Base-by-base conservation (phyloP, 2,888 invertebrate genomes). In the Euplexia lucipara region DNA sequence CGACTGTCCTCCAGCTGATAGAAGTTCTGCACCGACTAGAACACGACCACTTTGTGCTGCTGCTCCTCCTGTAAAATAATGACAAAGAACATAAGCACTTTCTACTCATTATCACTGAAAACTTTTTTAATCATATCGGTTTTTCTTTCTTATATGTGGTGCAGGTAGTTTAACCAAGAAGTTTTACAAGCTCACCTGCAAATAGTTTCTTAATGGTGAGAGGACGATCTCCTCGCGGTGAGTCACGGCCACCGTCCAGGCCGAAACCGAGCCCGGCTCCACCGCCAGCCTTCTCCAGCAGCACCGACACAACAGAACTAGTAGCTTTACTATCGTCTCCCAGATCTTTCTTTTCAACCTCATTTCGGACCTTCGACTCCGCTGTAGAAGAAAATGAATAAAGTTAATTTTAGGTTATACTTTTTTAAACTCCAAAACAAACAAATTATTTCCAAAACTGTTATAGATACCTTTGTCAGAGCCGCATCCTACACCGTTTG, bases 181-280 rank as follows among this genome's bases (percentile, higher is more conserved):
- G 26, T 47, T 64, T 48, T 32, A 18, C 30, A 45, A 66, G 65
- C 81, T 89, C 92, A 99, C 99, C 99, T 96, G 98, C 98, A 89
- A 99, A 99, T 81, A 99, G 97, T 95, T 99, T 98, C 92, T 99
- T 99, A 83, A 99, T 97, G 57, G 97, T 96, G 72, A 99, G 96
- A 49, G 99, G 98, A 84, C 97, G 96, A 91, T 99, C 98, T 26
- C 99, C 99, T 69, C 97, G 96, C 7, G 98, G 98, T 26, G 99
- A 99, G 90, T 98, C 98, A 79, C 97, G 97, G 52, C 99, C 99
- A 57, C 99, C 99, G 86, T 99, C 99, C 75, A 99, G 96, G 83
- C 99, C 98, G 91, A 99, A 99, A 54, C 99, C 99, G 62, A 99
- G 96, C 6, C 99, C 99, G 75, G 98, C 97, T 70, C 98, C 98